These are phyloP conservation scores for Gobiocypris rarus DNA, from an alignment of 2,113 vertebrate species.

Conservation along the genomic window DNA sequence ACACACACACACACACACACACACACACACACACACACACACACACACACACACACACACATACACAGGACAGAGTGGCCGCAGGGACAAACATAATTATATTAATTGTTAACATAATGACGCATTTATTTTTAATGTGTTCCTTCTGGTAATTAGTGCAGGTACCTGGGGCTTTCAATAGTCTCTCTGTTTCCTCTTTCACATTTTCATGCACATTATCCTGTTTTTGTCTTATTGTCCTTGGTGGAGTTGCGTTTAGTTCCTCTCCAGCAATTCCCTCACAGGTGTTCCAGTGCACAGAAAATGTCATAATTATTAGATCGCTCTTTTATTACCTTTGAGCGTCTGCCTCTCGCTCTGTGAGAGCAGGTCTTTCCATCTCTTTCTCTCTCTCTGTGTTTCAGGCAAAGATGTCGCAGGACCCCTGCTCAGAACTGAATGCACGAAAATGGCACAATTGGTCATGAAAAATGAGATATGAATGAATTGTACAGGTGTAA, in stretches of 20 bases:
- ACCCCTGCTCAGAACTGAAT: neutral
- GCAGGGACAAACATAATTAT: constrained; percentile 72
- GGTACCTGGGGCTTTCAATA: constrained; percentile 66
- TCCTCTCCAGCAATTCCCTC: constrained; percentile 59
- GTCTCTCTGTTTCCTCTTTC: constrained; percentile 45
- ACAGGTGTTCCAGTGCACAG: constrained; percentile 60
- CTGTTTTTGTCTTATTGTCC: constrained; percentile 60
- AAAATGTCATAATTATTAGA: constrained; percentile 65
- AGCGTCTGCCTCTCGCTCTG: neutral
- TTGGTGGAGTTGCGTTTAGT: constrained; percentile 61
- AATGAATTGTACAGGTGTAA: neutral
- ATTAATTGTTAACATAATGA: constrained; percentile 81
- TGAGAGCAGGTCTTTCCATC: neutral
- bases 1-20: neutral
- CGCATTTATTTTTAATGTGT: constrained; percentile 78
- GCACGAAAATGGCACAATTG: constrained; percentile 46
- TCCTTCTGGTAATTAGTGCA: constrained; percentile 75
- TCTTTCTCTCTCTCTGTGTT: neutral
- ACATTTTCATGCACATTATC: constrained; percentile 64
- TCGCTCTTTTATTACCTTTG: constrained; percentile 62
- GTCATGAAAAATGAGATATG: neutral
- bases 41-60: constrained; percentile 7
- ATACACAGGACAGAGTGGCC: constrained; percentile 48
- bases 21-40: constrained; percentile 24
- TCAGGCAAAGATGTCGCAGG: neutral